phyloP scores from a whole-genome alignment of 2,888 invertebrate genomes.

The Pardosa pseudoannulata region DNA sequence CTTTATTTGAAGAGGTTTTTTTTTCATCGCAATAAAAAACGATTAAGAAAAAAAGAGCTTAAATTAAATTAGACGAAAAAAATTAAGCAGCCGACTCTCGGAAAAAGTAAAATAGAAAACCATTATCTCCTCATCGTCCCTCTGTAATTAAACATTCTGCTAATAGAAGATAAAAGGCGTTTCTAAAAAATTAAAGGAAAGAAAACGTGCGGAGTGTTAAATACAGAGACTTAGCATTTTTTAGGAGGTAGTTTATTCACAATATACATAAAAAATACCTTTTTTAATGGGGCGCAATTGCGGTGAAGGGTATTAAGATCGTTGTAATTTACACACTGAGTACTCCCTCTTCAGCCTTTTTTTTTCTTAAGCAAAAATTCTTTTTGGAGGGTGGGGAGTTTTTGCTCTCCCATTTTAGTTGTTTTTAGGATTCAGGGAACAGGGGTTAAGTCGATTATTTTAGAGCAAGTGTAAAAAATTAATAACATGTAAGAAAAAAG shows the following conservation, averaged over 20 bases:
- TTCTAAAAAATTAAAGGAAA: slow-evolving; percentile 14
- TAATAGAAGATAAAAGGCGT: slow-evolving; percentile 10
- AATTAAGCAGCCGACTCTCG: slow-evolving; percentile 11
- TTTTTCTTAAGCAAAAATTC: neutral
- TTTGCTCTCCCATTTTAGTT: neutral
- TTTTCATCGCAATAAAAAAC: neutral
- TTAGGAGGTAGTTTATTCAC: neutral
- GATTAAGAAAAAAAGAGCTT: slow-evolving; percentile 36
- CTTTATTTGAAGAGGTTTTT: neutral
- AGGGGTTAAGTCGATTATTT: neutral
- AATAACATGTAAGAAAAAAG: neutral
- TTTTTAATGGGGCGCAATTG: slow-evolving; percentile 8
- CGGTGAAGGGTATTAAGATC: slow-evolving; percentile 13
- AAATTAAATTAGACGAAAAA: slow-evolving; percentile 59
- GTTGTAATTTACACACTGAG: slow-evolving; percentile 14
- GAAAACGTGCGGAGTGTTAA: slow-evolving; percentile 15
- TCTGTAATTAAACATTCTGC: slow-evolving; percentile 16
- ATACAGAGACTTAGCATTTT: slow-evolving; percentile 1
- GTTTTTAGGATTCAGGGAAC: neutral
- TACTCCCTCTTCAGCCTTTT: neutral
- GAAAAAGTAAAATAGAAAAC: slow-evolving; percentile 52
- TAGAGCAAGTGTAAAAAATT: neutral
- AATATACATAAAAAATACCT: neutral
- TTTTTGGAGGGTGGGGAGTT: neutral
- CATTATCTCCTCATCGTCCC: slow-evolving; percentile 65